A percentile compares a stretch with the other conserved stretches of the same genome.
Evolutionary conservation across 2,113 vertebrate species (phyloP).

Genomic region (Alethe diademata): DNA sequence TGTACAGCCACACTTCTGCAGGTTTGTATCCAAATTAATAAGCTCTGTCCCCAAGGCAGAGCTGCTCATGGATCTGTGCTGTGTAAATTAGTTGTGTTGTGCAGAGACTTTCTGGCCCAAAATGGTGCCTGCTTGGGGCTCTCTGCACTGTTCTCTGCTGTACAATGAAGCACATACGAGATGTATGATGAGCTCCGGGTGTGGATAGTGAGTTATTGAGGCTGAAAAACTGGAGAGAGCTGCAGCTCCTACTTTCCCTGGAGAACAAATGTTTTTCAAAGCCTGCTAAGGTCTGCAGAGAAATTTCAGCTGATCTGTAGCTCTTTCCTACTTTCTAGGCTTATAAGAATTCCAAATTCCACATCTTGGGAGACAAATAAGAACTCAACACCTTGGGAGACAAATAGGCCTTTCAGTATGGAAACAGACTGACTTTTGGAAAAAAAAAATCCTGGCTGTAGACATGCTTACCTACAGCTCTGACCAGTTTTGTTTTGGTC

Average conservation of each 20-base stretch:
- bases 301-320: not conserved
- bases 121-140: not conserved
- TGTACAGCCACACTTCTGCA: not conserved
- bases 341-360: not conserved
- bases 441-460: not conserved
- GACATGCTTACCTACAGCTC: not conserved
- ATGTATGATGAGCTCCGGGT: not conserved
- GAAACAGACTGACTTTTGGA: not conserved
- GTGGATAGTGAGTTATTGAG: not conserved
- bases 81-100: not conserved
- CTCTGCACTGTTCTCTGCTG: not conserved
- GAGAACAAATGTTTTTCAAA: not conserved
- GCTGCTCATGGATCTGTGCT: not conserved
- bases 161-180: not conserved
- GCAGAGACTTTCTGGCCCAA: not conserved
- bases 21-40: not conserved
- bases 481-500: not conserved
- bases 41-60: not conserved
- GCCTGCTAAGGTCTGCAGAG: not conserved
- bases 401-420: not conserved
- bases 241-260: not conserved
- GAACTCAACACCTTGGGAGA: not conserved
- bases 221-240: not conserved
- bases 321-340: not conserved
- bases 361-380: not conserved